Evolutionary conservation across 2,113 vertebrate genomes (phyloP).

Genomic region (Merops nubicus): DNA sequence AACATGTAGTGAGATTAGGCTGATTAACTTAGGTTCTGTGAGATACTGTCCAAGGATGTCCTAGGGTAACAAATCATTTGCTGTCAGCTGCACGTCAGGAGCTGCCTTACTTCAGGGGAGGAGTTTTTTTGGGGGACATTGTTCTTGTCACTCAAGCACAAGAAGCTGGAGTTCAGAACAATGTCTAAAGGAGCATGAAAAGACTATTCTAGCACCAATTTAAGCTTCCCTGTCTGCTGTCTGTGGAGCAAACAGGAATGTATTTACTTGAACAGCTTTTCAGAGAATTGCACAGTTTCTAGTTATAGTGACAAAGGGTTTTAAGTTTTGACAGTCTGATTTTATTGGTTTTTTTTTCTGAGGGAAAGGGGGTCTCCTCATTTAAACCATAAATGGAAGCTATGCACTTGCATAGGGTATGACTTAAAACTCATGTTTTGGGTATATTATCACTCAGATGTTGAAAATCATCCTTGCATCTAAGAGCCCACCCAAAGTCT

Average conservation of each 20-base stretch:
- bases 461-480: slow-evolving; percentile 48
- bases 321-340: background rate
- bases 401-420: background rate
- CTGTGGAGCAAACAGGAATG: background rate
- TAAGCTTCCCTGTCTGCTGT: slow-evolving; percentile 34
- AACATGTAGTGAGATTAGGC: too few relatives aligned
- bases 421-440: background rate
- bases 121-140: background rate
- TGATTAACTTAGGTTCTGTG: background rate
- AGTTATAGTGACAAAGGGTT: background rate
- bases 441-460: background rate
- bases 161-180: background rate
- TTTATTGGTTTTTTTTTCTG: background rate
- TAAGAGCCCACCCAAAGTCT: slow-evolving; percentile 37
- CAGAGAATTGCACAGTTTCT: slow-evolving; percentile 50
- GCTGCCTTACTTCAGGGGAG: slow-evolving; percentile 33
- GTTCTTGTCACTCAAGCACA: background rate
- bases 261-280: slow-evolving; percentile 45
- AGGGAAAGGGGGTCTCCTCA: background rate
- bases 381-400: background rate
- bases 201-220: background rate
- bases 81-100: slow-evolving; percentile 24
- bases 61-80: background rate
- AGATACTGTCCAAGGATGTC: background rate
- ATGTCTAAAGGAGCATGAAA: background rate